Base-by-base conservation (phyloP, 2,113 vertebrate genomes). In the Trematocara zebra region DNA sequence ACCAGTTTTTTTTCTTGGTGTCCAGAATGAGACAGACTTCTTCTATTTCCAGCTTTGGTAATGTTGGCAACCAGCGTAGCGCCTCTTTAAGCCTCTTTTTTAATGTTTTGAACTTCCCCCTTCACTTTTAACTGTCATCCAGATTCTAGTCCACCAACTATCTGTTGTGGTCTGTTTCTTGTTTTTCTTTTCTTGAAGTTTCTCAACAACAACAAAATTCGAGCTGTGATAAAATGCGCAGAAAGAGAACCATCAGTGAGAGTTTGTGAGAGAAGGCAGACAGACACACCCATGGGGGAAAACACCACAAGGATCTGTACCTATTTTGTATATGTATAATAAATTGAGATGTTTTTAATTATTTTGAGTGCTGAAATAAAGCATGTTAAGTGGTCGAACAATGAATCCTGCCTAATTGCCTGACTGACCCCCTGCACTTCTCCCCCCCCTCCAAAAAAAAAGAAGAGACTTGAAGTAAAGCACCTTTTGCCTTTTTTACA, bases 281-380 rank as follows among this genome's bases (percentile, higher is more conserved):
- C 90, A 95, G 95, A 96, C 86, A 95, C 96, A 95, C 95, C 95
- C 90, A 95, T 93, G 91, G 92, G 94, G 90, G 61, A 91, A 91
- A 96, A 96, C 95, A 96, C 90, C 96, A 97, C 95, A 91, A 96
- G 95, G 96, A 97, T 96, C 96, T 98, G 97, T 98, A 98, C 97
- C 97, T 98, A 97, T 97, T 98, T 97, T 98, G 97, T 99, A 97
- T 97, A 97, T 99, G 98, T 99, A 98, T 98, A 97, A 98, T 98
- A 98, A 98, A 97, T 98, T 98, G 97, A 98, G 97, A 98, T 98
- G 97, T 98, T 97, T 98, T 97, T 98, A 98, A 98, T 99, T 98
- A 98, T 98, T 97, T 97, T 98, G 97, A 97, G 97, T 97, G 98
- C 97, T 98, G 97, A 97, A 98, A 98, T 99, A 98, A 98, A 99